Conservation (phyloP, 1,140 invertebrate species). For the Aethina tumida region DNA sequence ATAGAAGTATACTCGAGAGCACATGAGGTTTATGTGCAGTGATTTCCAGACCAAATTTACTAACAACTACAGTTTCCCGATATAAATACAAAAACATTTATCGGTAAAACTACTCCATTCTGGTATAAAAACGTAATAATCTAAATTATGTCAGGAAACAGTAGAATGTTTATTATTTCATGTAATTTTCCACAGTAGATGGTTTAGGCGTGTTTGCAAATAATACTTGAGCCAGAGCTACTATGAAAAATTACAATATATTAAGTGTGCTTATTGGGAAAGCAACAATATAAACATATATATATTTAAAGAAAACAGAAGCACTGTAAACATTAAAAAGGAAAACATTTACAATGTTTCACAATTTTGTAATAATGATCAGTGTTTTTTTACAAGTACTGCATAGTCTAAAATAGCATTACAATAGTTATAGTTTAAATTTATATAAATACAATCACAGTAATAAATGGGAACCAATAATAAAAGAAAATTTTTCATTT, state of each 20-base stretch:
- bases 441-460: conserved; percentile 31
- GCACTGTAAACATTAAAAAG: conserved; percentile 5
- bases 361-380: background rate
- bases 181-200: conserved; percentile 1
- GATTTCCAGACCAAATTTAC: conserved; percentile 14
- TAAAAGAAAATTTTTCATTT: conserved; percentile 14
- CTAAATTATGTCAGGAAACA: conserved; percentile 1
- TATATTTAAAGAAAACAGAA: conserved; percentile 8
- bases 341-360: background rate
- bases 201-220: too few relatives aligned
- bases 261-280: too few relatives aligned
- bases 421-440: conserved; percentile 11
- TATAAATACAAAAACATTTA: conserved; percentile 7
- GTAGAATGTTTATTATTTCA: conserved; percentile 1
- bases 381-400: conserved; percentile 5
- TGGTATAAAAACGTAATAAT: conserved; percentile 6
- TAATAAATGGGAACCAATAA: conserved; percentile 27
- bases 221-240: too few relatives aligned
- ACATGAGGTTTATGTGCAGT: conserved; percentile 24
- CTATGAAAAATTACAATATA: too few relatives aligned
- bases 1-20: conserved; percentile 28
- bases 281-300: background rate
- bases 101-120: background rate
- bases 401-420: conserved; percentile 12
- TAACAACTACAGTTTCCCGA: background rate